These are phyloP conservation scores for Catharus fuscescens DNA, from an alignment of 2,113 vertebrate genomes.

Conservation along the genomic window DNA sequence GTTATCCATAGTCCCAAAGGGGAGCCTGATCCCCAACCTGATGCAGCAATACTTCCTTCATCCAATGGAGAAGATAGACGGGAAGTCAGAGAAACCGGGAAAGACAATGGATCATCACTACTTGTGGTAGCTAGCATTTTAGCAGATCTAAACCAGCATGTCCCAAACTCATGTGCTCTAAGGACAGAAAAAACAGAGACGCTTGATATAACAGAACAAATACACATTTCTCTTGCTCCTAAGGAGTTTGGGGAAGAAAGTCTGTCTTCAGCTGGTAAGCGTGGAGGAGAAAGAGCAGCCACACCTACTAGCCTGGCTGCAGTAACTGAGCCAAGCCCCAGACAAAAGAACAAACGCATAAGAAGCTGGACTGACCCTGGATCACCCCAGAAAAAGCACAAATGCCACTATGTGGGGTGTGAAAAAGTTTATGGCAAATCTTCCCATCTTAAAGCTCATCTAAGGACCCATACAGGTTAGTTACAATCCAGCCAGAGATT, in stretches of 20 bases:
- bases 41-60: constrained; percentile 67
- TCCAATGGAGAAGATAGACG: constrained; percentile 79
- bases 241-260: constrained; percentile 56
- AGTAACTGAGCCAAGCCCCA: constrained; percentile 82
- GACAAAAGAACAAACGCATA: constrained; percentile 92
- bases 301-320: constrained; percentile 85
- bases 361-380: constrained; percentile 88
- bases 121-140: constrained; percentile 94
- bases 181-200: constrained; percentile 82
- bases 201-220: constrained; percentile 71
- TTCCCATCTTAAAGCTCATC: constrained; percentile 98
- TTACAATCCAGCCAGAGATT: constrained; percentile 62
- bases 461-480: constrained; percentile 99
- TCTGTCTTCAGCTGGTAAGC: constrained; percentile 55
- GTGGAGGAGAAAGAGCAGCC: constrained; percentile 84
- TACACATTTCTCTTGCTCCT: constrained; percentile 62
- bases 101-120: constrained; percentile 87
- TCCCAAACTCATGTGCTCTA: constrained; percentile 74
- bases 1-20: constrained; percentile 84
- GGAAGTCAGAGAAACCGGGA: constrained; percentile 76
- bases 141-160: constrained; percentile 95
- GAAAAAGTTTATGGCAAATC: constrained; percentile 99
- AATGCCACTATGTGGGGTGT: constrained; percentile 96
- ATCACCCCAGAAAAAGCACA: constrained; percentile 96
- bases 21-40: constrained; percentile 78